phyloP scores from a whole-genome alignment of 2,113 vertebrate genomes.

The Noctilio leporinus region DNA sequence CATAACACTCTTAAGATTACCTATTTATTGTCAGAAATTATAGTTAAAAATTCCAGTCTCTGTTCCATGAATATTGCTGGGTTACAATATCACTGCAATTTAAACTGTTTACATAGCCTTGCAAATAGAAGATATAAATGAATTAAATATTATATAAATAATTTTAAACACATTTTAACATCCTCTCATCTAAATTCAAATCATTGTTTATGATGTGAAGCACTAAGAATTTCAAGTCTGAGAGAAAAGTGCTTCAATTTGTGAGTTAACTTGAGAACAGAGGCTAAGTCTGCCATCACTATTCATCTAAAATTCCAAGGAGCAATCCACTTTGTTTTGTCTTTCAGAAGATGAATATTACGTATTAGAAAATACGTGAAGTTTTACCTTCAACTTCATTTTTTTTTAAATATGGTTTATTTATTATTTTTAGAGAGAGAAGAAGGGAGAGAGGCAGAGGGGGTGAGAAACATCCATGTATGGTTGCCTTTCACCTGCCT shows the following conservation, averaged over 20 bases:
- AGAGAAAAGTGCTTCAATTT: conserved; percentile 16
- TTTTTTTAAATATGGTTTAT: no score
- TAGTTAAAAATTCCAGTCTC: background rate
- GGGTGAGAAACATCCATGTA: no score
- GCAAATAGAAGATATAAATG: conserved; percentile 20
- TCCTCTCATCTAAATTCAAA: conserved; percentile 27
- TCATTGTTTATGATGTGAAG: conserved; percentile 12
- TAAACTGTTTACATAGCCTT: background rate
- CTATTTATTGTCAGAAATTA: background rate
- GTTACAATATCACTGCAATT: background rate
- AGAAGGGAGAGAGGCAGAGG: no score
- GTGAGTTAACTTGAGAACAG: background rate
- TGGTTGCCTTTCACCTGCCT: no score
- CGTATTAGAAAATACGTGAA: conserved; percentile 5
- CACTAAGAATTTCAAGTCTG: conserved; percentile 30
- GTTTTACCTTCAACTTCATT: background rate
- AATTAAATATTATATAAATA: conserved; percentile 1
- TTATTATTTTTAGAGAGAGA: no score
- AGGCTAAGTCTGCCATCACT: background rate
- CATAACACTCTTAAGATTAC: background rate
- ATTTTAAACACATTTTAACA: conserved; percentile 31
- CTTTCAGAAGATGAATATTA: conserved; percentile 27
- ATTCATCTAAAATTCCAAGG: background rate
- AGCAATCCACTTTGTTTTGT: conserved; percentile 6
- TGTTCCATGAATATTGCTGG: background rate